Conservation (phyloP, 2,888 invertebrate species). For the Scaptodrosophila latifasciaeformis region DNA sequence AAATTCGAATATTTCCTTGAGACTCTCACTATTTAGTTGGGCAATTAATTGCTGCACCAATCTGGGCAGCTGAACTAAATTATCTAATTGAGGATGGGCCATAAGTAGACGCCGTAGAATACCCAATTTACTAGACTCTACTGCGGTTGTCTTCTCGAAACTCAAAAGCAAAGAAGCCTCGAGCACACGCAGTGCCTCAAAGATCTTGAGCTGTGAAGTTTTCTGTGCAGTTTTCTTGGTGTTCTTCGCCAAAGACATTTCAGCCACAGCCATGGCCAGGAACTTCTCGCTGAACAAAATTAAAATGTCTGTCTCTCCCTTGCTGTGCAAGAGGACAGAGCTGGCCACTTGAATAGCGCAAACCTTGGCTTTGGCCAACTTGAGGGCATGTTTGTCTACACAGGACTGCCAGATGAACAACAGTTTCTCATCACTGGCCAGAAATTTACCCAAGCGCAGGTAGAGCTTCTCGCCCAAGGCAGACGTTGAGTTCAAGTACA, state of each 20-base stretch:
- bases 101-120: conserved; percentile 22
- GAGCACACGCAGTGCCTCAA: conserved; percentile 20
- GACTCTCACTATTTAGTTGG: conserved; percentile 1
- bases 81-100: conserved; percentile 20
- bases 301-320: conserved; percentile 5
- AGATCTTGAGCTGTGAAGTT: conserved; percentile 15
- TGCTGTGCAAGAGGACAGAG: conserved; percentile 17
- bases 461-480: conserved; percentile 13
- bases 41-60: conserved; percentile 20
- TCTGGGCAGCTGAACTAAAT: conserved; percentile 16
- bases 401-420: conserved; percentile 30
- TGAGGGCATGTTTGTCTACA: conserved; percentile 18
- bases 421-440: conserved; percentile 6
- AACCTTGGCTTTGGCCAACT: conserved; percentile 19
- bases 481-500: conserved; percentile 25
- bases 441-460: conserved; percentile 30
- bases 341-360: conserved; percentile 22
- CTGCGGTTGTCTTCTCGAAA: conserved; percentile 19
- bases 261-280: conserved; percentile 27
- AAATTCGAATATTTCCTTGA: conserved; percentile 20
- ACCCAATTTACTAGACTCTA: conserved; percentile 19
- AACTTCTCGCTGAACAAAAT: conserved; percentile 20
- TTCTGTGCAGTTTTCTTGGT: conserved; percentile 6
- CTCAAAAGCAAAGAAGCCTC: conserved; percentile 26
- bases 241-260: conserved; percentile 18